phyloP scores from a whole-genome alignment of 2,113 vertebrate genomes.

The Melospiza georgiana region DNA sequence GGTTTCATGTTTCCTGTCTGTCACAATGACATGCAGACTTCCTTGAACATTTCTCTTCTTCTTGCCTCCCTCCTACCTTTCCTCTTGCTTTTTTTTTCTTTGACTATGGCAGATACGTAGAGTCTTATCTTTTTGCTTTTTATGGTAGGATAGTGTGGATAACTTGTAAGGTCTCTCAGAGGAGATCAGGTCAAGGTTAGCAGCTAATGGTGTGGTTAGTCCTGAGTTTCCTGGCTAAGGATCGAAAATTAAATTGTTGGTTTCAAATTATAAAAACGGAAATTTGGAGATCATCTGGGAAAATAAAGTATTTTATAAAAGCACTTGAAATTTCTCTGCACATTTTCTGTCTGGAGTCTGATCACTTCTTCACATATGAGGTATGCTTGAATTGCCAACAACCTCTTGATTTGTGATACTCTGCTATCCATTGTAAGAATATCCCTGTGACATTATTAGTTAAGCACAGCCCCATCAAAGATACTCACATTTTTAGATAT shows the following conservation, averaged over 20 bases:
- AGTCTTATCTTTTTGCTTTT: neutral
- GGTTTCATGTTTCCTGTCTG: neutral
- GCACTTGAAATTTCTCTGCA: neutral
- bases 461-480: neutral
- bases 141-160: neutral
- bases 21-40: neutral
- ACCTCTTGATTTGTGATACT: neutral
- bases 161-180: neutral
- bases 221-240: neutral
- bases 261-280: neutral
- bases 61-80: neutral
- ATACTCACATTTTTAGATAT: neutral
- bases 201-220: neutral
- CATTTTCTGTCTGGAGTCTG: neutral
- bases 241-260: neutral
- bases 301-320: neutral
- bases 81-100: neutral
- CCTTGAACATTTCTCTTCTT: neutral
- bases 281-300: neutral
- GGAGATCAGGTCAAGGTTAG: neutral
- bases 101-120: neutral
- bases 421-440: neutral
- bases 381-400: neutral
- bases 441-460: neutral
- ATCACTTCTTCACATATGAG: neutral